Evolutionary conservation across 2,113 vertebrate species (phyloP).

Genomic region (Platanista minor): DNA sequence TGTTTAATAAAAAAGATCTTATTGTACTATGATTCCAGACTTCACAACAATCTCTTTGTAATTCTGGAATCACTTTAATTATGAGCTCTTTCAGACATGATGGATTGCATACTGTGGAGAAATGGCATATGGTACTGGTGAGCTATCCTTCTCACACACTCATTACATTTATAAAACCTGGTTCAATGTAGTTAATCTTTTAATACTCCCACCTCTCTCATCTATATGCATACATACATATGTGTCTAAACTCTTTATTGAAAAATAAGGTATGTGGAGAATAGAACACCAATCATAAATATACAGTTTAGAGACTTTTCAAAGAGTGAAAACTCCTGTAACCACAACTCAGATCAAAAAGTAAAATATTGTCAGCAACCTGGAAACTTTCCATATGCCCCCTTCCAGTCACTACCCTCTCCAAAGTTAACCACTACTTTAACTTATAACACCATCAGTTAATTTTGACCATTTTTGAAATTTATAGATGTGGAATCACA

Average conservation of each 20-base stretch:
- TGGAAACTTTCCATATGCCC: too few species aligned
- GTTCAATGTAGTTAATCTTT: conserved; percentile 30
- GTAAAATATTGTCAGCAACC: not conserved
- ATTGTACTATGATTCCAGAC: conserved; percentile 5
- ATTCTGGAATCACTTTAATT: conserved; percentile 69
- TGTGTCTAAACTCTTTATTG: conserved; percentile 33
- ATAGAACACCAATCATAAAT: not conserved
- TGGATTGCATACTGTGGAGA: conserved; percentile 32
- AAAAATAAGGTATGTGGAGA: not conserved
- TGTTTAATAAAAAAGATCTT: conserved; percentile 75
- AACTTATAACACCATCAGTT: not conserved
- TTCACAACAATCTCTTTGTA: conserved; percentile 52
- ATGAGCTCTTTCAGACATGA: conserved; percentile 46
- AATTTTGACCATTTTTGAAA: not conserved
- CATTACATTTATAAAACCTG: conserved; percentile 42
- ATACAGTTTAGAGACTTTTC: not conserved
- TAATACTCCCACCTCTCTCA: not conserved
- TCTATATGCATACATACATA: not conserved
- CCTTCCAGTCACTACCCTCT: not conserved
- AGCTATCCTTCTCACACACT: conserved; percentile 46
- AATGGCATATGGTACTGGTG: not conserved
- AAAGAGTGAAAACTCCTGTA: not conserved
- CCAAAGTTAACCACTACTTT: not conserved
- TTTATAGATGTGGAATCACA: not conserved
- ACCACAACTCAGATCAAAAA: not conserved